Percentiles rank a stretch among this genome's conserved stretches.
Conservation (phyloP, 2,113 vertebrate species). For the Megalops atlanticus region DNA sequence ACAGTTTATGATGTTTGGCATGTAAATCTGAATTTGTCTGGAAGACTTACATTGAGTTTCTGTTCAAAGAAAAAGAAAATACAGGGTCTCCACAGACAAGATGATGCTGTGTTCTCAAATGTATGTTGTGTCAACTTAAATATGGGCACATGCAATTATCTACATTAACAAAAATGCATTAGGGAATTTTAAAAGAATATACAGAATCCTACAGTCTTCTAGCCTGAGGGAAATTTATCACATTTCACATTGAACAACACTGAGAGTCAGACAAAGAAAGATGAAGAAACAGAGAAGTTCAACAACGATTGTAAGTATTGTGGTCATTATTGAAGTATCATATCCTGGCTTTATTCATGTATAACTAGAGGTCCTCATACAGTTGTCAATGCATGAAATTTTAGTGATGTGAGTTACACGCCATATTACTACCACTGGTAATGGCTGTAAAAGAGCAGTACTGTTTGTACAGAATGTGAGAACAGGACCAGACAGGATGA, state of each 20-base stretch:
- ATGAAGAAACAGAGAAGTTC: background rate
- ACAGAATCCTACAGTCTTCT: too few relatives aligned
- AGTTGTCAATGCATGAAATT: background rate
- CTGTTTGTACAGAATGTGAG: too few relatives aligned
- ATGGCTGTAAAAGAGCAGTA: background rate
- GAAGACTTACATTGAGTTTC: background rate
- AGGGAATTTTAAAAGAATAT: too few relatives aligned
- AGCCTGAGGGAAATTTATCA: too few relatives aligned
- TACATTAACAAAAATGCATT: too few relatives aligned
- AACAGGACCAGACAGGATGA: too few relatives aligned
- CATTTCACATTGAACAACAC: too few relatives aligned
- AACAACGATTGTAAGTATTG: background rate
- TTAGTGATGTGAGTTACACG: background rate
- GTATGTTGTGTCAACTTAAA: background rate
- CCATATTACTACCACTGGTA: too few relatives aligned
- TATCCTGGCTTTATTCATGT: too few relatives aligned
- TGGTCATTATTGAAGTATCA: too few relatives aligned
- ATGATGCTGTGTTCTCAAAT: background rate
- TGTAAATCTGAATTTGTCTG: conserved; percentile 7
- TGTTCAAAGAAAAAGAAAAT: conserved; percentile 7
- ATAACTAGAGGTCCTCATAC: too few relatives aligned
- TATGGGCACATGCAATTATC: background rate
- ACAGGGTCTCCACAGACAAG: background rate
- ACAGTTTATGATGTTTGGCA: too few relatives aligned
- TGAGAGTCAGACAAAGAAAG: background rate